phyloP scores from a whole-genome alignment of 2,888 invertebrate genomes.

The Chrysodeixis includens region DNA sequence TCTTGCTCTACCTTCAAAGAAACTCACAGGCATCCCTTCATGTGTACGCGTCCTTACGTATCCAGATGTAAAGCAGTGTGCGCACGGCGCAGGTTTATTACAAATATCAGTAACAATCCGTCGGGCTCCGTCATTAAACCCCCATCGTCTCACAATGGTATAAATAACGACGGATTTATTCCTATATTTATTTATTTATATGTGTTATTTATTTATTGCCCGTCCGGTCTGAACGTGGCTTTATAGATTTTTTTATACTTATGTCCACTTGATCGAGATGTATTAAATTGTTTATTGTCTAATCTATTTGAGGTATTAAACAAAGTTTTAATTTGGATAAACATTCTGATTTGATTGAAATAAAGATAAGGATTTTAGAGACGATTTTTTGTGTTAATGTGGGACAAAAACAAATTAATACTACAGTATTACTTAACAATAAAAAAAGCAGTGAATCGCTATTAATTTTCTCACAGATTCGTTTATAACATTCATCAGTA shows the following conservation, averaged over 20 bases:
- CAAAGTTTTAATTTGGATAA: constrained; percentile 59
- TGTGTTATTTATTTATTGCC: constrained; percentile 73
- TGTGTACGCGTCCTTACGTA: constrained; percentile 49
- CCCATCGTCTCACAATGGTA: constrained; percentile 73
- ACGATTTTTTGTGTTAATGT: constrained; percentile 6
- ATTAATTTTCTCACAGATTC: neutral
- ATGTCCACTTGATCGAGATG: constrained; percentile 45
- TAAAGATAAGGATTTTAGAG: constrained; percentile 34
- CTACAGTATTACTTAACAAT: no score
- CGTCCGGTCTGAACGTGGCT: constrained; percentile 59
- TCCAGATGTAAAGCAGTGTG: constrained; percentile 41
- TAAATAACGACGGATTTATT: constrained; percentile 80
- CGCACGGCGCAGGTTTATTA: constrained; percentile 62
- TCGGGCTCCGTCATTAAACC: constrained; percentile 77
- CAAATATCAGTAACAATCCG: constrained; percentile 72
- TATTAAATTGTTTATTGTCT: constrained; percentile 57
- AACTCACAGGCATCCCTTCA: constrained; percentile 9
- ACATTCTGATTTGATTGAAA: constrained; percentile 55
- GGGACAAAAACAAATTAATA: neutral
- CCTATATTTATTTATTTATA: constrained; percentile 77
- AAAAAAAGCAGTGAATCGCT: no score
- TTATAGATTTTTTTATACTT: constrained; percentile 59
- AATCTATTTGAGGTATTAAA: constrained; percentile 55
- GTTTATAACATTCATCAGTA: neutral
- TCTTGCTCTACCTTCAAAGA: neutral